Percentiles rank a stretch among this genome's conserved stretches.
phyloP scores from a whole-genome alignment of 2,113 vertebrate genomes.

The Zosterops lateralis region DNA sequence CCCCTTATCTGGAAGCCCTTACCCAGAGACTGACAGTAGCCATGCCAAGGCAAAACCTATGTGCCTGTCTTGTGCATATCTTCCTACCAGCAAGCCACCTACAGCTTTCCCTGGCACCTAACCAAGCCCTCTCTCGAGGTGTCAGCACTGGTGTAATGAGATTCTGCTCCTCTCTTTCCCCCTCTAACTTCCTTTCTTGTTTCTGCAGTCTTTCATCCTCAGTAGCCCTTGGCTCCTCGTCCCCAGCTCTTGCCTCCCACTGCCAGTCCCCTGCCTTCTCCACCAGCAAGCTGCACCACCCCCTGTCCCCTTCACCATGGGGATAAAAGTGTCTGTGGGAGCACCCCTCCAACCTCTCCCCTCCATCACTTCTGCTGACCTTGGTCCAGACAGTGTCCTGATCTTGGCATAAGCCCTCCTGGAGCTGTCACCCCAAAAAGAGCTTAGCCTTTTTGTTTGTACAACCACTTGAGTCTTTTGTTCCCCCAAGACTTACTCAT shows the following conservation, averaged over 20 bases:
- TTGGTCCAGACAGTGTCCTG: not conserved
- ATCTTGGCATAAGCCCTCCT: not conserved
- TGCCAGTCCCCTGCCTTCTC: not conserved
- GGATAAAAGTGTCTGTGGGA: accelerated
- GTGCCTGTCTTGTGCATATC: not conserved
- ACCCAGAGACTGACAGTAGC: not conserved
- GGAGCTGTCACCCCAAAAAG: not conserved
- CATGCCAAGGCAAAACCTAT: not conserved
- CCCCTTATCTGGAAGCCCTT: not conserved
- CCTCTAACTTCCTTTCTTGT: not conserved
- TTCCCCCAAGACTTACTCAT: not conserved
- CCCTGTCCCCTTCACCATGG: accelerated
- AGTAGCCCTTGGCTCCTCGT: accelerated
- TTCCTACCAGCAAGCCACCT: not conserved
- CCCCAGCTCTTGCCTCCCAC: not conserved
- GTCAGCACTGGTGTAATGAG: not conserved
- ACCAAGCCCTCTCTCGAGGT: not conserved
- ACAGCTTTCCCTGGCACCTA: not conserved
- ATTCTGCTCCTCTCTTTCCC: not conserved
- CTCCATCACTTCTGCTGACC: not conserved
- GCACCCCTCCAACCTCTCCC: accelerated
- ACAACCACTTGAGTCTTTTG: not conserved
- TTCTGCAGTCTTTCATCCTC: not conserved
- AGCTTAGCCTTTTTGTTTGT: not conserved
- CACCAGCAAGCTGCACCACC: accelerated